Evolutionary conservation across 2,797 vertebrate species (phyloP).

Genomic region (Thamnophis elegans): DNA sequence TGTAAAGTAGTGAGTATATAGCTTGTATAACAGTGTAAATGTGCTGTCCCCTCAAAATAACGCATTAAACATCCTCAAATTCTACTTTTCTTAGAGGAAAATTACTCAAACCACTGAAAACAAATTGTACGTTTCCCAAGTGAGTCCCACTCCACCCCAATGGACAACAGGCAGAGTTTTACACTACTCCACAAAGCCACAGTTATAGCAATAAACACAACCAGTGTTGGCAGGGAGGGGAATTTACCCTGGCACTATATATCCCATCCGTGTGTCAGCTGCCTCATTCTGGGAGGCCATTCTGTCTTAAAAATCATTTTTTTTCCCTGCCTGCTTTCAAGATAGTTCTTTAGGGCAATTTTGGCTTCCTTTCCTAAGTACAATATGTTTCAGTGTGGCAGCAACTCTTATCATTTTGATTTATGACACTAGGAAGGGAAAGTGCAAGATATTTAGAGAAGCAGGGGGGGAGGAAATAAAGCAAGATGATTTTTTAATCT

Average conservation of each 20-base stretch:
- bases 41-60: no score
- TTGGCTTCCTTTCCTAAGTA: neutral
- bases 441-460: neutral
- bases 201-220: neutral
- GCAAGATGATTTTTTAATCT: neutral
- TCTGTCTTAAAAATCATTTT: neutral
- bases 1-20: no score
- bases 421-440: neutral
- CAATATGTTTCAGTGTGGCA: neutral
- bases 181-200: neutral
- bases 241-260: neutral
- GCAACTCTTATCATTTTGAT: neutral
- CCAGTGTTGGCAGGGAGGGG: neutral
- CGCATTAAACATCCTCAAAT: neutral
- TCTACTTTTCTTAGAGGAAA: neutral
- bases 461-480: neutral
- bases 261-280: neutral
- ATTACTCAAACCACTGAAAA: neutral
- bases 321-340: neutral
- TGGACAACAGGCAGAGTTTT: neutral
- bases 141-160: neutral
- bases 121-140: neutral
- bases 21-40: no score
- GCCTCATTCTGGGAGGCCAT: neutral
- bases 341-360: neutral